Base-by-base conservation (phyloP, 1,140 invertebrate species). In the Drosophila nigromelanica region DNA sequence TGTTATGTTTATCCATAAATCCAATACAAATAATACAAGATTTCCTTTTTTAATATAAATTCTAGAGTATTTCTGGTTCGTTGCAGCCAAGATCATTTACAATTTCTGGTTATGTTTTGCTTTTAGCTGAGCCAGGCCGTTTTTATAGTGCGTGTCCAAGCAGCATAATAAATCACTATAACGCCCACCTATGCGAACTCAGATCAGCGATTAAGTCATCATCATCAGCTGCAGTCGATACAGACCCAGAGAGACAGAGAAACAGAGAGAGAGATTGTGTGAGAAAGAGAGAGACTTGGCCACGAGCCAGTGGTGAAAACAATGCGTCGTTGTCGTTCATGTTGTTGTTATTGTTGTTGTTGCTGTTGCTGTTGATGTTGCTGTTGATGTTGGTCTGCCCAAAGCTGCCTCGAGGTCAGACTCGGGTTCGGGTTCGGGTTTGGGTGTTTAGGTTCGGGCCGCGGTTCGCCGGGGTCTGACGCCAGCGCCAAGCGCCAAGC, bases 161-260 rank as follows among this genome's bases (percentile, higher is more conserved):
- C 63, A 66, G 80, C 72, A 82, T 72, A 82, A 82, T 82, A 82
- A 82, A 82, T 82, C 80, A 82, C 64, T 72, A 72, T 72, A 76
- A 82, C 80, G 80, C 80, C 80, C 80, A 82, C 80, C 67, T 71
- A 58, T 58, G 52, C 58, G 45, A 76, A 64, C 54, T 60, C 71
- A 70, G 76, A 82, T 82, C 80, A 66, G 45, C 80, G 80, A 82
- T 82, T 82, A 82, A 83, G 80, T 82, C 80, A 82, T 82, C 80
- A 82, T 76, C 80, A 68, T 73, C 70, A 68, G 40, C 64, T 48
- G 48, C 55, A 71, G 56, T 39, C 45, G 37, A 58, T 35, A 51
- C 37, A 37, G 21, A 67, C 48, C 42, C 15, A 66, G 48, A 45
- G 43, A 43, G 10, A 47, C 14, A 52, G 18, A 30, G 24, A 18